Evolutionary conservation across 1,140 invertebrate species (phyloP), one percentile per base, ranked within the genome.

Genomic region (Psix sp.): DNA sequence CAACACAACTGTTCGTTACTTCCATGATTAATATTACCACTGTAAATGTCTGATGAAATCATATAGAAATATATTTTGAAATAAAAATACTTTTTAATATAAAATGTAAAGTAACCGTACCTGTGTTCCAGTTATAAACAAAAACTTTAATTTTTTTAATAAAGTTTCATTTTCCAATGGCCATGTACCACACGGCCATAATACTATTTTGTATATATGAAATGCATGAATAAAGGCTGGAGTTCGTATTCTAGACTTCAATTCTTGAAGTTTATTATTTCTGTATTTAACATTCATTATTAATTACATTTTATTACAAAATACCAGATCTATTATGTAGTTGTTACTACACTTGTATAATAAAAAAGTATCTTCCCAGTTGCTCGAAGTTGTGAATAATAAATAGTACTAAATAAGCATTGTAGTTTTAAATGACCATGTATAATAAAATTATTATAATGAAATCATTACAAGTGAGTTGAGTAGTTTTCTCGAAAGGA

Each of bases 131-230:
- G 29, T 10, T 9, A 42, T 40, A 4, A 65, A 1, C 2, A 48
- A 0, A 40, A 65, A 65, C 48, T 48, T 65, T 0, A 1, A 3
- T 21, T 66, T 24, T 42, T 66, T 66, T 13, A 70, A 62, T 16
- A 70, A 4, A 33, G 10, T 40, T 3, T 45, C 16, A 35, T 59
- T 60, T 39, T 59, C 52, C 7, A 70, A 40, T 11, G 38, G 40
- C 56, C 66, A 70, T 10, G 66, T 52, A 0, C 66, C 66, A 14
- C 54, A 52, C 13, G 48, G 39, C 56, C 48, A 60, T 3, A 46
- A 2, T 17, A 48, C 48, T 36, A 70, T 45, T 70, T 54, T 70
- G 14, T 60, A 54, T 16, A 60, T 2, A 14, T n/a, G 10, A 20
- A 46, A 60, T 46, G 52, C 66, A 15, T 52, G 35, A 0, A 60